phyloP scores from a whole-genome alignment of 2,797 vertebrate genomes.

The Coilia nasus region DNA sequence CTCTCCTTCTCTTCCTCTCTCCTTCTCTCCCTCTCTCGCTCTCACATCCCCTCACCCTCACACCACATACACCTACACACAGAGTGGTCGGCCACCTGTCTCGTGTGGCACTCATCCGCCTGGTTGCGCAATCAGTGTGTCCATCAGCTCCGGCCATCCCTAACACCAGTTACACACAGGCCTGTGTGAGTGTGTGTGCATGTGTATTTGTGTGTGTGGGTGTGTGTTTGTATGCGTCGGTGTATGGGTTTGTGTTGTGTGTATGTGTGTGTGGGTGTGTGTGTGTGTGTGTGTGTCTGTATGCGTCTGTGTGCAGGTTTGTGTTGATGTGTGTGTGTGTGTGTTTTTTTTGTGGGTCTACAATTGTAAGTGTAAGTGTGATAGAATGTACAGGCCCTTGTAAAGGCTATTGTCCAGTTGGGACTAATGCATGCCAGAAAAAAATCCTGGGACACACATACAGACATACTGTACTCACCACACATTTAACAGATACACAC shows the following conservation, averaged over 20 bases:
- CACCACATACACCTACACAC: constrained; percentile 61
- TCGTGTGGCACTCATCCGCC: constrained; percentile 59
- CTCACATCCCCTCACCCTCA: constrained; percentile 44
- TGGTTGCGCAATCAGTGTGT: constrained; percentile 60
- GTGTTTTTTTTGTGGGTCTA: too few relatives aligned
- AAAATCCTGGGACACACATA: not conserved
- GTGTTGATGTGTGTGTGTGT: too few relatives aligned
- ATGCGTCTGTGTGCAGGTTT: constrained; percentile 37
- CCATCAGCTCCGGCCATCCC: constrained; percentile 57
- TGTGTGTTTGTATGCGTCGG: constrained; percentile 5
- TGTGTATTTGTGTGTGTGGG: constrained; percentile 3
- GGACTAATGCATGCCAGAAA: not conserved
- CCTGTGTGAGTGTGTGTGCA: constrained; percentile 54
- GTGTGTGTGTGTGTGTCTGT: constrained; percentile 44
- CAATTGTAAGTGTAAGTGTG: not conserved
- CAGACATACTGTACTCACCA: not conserved
- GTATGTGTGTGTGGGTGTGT: constrained; percentile 33
- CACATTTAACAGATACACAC: constrained; percentile 17
- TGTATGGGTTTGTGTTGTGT: constrained; percentile 41
- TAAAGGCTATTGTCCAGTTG: constrained; percentile 19
- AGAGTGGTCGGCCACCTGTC: constrained; percentile 65
- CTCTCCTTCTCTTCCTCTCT: constrained; percentile 27
- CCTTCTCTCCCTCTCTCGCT: constrained; percentile 32
- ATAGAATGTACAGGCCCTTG: not conserved
- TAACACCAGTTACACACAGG: constrained; percentile 36